phyloP scores from a whole-genome alignment of 2,113 vertebrate species.

The Ailurus styani region DNA sequence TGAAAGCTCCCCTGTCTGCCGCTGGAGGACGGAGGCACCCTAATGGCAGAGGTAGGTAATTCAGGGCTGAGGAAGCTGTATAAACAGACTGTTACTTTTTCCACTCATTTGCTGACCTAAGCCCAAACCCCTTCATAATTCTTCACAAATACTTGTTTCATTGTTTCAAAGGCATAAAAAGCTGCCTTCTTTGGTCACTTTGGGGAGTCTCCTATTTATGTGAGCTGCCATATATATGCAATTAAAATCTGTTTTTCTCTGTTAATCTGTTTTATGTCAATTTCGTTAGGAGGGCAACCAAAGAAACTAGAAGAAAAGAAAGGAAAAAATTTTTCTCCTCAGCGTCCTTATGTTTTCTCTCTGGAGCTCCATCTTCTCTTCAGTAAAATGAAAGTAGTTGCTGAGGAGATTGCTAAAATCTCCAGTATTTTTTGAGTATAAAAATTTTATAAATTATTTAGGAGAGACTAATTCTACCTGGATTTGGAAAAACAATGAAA shows the following conservation, averaged over 20 bases:
- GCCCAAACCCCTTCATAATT: not conserved
- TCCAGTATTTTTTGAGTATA: not conserved
- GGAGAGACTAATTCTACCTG: not conserved
- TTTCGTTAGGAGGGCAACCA: not conserved
- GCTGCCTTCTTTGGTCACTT: not conserved
- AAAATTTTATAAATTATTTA: not conserved
- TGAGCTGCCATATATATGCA: not conserved
- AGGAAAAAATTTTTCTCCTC: not conserved
- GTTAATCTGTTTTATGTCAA: not conserved
- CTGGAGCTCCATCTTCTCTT: not conserved
- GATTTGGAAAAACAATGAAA: not conserved
- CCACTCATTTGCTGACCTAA: not conserved
- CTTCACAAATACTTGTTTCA: not conserved
- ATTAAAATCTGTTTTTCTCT: not conserved
- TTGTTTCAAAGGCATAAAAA: not conserved
- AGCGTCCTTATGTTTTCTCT: not conserved
- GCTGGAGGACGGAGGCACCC: not conserved
- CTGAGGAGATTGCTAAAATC: not conserved
- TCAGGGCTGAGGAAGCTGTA: not conserved
- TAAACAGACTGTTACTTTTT: not conserved
- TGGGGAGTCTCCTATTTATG: not conserved
- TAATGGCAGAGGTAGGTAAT: not conserved
- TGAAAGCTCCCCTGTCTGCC: not conserved
- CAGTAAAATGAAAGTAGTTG: not conserved
- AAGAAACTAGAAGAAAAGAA: not conserved